phyloP scores from a whole-genome alignment of 2,797 vertebrate genomes.

The Betta splendens region DNA sequence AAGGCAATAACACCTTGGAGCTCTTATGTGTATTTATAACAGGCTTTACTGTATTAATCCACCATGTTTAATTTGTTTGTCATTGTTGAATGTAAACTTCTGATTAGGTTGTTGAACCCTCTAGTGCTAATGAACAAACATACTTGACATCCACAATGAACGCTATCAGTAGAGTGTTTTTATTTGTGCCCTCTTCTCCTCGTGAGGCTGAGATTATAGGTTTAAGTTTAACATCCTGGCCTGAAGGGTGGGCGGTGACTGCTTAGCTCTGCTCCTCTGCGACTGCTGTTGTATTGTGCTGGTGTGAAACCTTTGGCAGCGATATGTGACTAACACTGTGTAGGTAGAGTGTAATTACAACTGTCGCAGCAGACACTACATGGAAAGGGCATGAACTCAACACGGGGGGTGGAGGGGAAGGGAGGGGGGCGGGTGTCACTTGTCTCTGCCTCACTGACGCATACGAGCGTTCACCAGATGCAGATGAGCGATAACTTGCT shows the following conservation, averaged over 20 bases:
- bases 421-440: slow-evolving; percentile 10
- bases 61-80: neutral
- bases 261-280: neutral
- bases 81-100: neutral
- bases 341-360: slow-evolving; percentile 47
- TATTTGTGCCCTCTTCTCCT: neutral
- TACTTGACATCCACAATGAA: neutral
- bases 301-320: slow-evolving; percentile 20
- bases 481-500: slow-evolving; percentile 11
- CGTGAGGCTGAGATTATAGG: neutral
- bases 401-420: slow-evolving; percentile 6
- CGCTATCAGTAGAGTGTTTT: neutral
- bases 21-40: too few relatives aligned
- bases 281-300: slow-evolving; percentile 20
- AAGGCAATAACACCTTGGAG: too few relatives aligned
- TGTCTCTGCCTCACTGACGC: slow-evolving; percentile 36
- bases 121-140: too few relatives aligned
- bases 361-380: neutral
- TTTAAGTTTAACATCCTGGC: slow-evolving; percentile 7
- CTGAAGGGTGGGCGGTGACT: slow-evolving; percentile 10
- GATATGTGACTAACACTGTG: slow-evolving; percentile 56
- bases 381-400: slow-evolving; percentile 38
- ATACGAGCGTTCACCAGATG: neutral
- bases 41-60: too few relatives aligned
- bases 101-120: neutral